Conservation (phyloP, 2,797 vertebrate genomes). For the Characodon lateralis region DNA sequence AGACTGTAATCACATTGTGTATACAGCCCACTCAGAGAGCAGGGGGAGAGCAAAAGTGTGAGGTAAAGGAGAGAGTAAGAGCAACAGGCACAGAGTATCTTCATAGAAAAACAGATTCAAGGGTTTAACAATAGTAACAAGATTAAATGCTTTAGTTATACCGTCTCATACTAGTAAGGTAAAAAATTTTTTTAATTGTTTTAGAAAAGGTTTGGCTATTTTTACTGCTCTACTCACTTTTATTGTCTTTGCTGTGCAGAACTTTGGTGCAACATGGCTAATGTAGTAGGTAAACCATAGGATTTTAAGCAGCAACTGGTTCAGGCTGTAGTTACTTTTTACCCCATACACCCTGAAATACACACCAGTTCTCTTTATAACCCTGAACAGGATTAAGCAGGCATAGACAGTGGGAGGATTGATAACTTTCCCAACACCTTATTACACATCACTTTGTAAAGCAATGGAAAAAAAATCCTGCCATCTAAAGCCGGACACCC, state of each 20-base stretch:
- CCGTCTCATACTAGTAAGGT: conserved; percentile 42
- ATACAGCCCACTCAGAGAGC: conserved; percentile 53
- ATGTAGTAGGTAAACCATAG: too few species aligned
- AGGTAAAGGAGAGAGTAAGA: conserved; percentile 25
- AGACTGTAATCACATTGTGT: conserved; percentile 60
- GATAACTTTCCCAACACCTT: not conserved
- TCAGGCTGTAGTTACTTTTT: too few species aligned
- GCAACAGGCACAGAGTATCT: conserved; percentile 18
- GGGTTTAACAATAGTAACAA: conserved; percentile 25
- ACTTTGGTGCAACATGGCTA: not conserved
- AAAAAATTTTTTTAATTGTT: conserved; percentile 25
- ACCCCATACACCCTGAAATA: not conserved
- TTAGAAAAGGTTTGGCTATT: conserved; percentile 22
- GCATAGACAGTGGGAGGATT: not conserved
- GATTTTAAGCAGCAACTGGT: too few species aligned
- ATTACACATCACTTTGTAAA: not conserved
- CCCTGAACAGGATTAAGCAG: not conserved
- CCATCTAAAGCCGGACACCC: not conserved
- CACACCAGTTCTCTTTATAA: not conserved
- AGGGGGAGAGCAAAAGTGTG: conserved; percentile 8
- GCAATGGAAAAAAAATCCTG: not conserved
- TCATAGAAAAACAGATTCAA: conserved; percentile 22
- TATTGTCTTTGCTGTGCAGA: not conserved
- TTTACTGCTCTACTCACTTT: not conserved
- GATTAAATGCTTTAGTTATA: conserved; percentile 30